Percentiles rank a stretch among this genome's conserved stretches.
These are phyloP conservation scores for Melinaea menophilus DNA, from an alignment of 2,888 invertebrate genomes.

Conservation along the genomic window DNA sequence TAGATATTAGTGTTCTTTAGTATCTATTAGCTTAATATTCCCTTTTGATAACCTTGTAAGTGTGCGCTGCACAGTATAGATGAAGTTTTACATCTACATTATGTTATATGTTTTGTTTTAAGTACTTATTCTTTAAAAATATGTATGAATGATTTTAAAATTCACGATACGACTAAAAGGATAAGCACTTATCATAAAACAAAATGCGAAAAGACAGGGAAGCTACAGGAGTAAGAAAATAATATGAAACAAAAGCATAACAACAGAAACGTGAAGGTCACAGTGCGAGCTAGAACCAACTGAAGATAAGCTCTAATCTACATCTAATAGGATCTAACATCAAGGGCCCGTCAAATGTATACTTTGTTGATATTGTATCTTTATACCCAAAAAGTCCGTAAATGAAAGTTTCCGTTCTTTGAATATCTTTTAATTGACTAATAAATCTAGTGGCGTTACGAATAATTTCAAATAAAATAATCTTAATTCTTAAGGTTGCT, in stretches of 20 bases:
- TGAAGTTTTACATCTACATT: conserved; percentile 4
- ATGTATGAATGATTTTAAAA: too few relatives aligned
- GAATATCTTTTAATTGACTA: too few relatives aligned
- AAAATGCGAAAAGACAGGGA: conserved; percentile 39
- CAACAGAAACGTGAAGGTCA: conserved; percentile 69
- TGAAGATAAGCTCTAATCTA: conserved; percentile 69
- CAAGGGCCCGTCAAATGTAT: conserved; percentile 34
- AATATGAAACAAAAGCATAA: conserved; percentile 57
- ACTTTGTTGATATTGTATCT: neutral
- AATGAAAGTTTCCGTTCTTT: neutral
- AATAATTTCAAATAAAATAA: too few relatives aligned
- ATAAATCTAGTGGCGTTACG: too few relatives aligned
- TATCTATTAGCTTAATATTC: neutral
- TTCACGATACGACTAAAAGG: neutral
- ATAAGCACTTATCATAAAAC: conserved; percentile 13
- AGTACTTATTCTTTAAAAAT: conserved; percentile 12
- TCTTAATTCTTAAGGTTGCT: too few relatives aligned
- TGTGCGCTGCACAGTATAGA: conserved; percentile 13
- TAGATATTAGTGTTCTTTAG: neutral
- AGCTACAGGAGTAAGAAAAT: conserved; percentile 59
- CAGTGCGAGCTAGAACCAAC: conserved; percentile 73
- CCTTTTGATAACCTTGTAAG: conserved; percentile 12
- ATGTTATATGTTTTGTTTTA: too few relatives aligned
- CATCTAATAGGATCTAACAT: conserved; percentile 70
- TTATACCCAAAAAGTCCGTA: neutral